phyloP scores from a whole-genome alignment of 2,888 invertebrate genomes.

The Eustalomyia histrio region DNA sequence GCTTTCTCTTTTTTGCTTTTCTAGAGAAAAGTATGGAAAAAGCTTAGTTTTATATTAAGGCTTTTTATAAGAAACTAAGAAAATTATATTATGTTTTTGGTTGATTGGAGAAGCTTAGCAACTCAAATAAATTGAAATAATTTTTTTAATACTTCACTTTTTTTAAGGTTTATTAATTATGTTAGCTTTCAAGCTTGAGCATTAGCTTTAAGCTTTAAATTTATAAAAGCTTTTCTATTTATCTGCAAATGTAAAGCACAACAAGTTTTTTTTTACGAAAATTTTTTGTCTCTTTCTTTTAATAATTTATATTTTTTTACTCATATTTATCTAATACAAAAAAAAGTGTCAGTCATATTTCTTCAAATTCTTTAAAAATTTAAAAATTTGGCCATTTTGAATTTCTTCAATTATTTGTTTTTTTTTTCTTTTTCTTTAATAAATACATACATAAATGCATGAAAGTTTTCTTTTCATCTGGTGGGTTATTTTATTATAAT shows the following conservation, averaged over 20 bases:
- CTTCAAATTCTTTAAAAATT: constrained; percentile 61
- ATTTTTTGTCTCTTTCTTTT: constrained; percentile 67
- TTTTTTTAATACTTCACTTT: constrained; percentile 20
- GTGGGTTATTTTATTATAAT: constrained; percentile 42
- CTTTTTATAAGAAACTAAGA: constrained; percentile 53
- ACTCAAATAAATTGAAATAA: constrained; percentile 44
- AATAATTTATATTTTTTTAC: constrained; percentile 60
- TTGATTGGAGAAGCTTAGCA: constrained; percentile 54
- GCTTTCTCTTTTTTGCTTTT: constrained; percentile 16
- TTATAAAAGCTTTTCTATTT: constrained; percentile 53
- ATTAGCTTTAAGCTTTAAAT: constrained; percentile 60
- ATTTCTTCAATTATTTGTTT: constrained; percentile 53
- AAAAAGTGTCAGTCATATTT: constrained; percentile 67
- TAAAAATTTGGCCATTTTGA: constrained; percentile 67
- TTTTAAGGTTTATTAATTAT: constrained; percentile 32
- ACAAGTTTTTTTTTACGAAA: constrained; percentile 38
- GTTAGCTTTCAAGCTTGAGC: constrained; percentile 56
- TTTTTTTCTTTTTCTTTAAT: too few species aligned
- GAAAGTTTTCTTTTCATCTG: constrained; percentile 47
- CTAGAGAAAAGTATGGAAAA: not conserved
- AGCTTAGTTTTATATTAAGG: constrained; percentile 49
- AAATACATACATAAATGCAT: constrained; percentile 51
- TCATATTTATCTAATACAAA: constrained; percentile 63
- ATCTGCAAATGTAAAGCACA: constrained; percentile 59
- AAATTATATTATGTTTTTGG: constrained; percentile 45